Conservation (phyloP, 2,888 invertebrate species). For the Drosophila sordidula region DNA sequence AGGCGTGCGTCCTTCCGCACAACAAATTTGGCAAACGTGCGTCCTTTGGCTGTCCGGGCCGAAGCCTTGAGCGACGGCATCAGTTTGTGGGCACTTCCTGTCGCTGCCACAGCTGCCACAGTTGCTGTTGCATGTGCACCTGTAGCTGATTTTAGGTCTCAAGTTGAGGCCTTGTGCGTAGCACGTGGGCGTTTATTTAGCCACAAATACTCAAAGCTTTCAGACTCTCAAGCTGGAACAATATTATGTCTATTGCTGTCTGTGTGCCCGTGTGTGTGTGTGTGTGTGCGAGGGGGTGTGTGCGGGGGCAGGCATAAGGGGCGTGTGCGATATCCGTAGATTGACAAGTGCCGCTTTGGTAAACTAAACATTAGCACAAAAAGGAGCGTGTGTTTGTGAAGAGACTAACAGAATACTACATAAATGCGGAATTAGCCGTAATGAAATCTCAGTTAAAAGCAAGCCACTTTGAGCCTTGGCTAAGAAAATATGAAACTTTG, state of each 20-base stretch:
- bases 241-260: constrained; percentile 10
- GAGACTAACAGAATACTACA: constrained; percentile 17
- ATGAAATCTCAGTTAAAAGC: constrained; percentile 18
- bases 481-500: neutral
- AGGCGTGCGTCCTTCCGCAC: constrained; percentile 52
- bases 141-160: constrained; percentile 23
- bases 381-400: constrained; percentile 18
- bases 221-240: constrained; percentile 2
- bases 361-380: constrained; percentile 25
- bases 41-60: constrained; percentile 40
- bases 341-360: constrained; percentile 56
- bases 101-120: neutral
- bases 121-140: constrained; percentile 15
- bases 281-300: constrained; percentile 11
- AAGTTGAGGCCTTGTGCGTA: constrained; percentile 15
- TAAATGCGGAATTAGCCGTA: constrained; percentile 26
- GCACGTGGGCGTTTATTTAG: constrained; percentile 37
- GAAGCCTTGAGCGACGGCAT: constrained; percentile 35
- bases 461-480: neutral
- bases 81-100: constrained; percentile 26
- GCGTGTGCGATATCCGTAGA: constrained; percentile 26
- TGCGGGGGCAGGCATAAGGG: neutral
- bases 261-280: neutral
- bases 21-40: constrained; percentile 54
- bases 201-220: constrained; percentile 43